Percentiles rank a stretch among this genome's conserved stretches.
phyloP scores from a whole-genome alignment of 2,888 invertebrate genomes.

The Rugalucina vietnamica region DNA sequence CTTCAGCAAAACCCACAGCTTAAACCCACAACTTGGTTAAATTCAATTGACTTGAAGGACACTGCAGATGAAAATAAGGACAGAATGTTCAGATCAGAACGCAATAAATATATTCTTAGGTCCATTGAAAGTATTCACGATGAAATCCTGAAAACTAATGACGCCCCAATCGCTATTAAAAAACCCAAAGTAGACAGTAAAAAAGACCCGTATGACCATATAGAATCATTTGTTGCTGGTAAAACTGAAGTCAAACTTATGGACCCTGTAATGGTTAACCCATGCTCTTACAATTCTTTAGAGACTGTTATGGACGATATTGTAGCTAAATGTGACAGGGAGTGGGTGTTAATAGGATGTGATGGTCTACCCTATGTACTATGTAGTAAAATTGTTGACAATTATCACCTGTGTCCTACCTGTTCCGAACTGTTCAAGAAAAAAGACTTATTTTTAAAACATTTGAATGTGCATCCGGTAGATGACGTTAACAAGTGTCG shows the following conservation, averaged over 20 bases:
- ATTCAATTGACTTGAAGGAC: no score
- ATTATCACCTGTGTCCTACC: background rate
- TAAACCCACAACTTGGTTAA: background rate
- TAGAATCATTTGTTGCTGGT: background rate
- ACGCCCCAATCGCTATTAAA: background rate
- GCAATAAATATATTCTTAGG: background rate
- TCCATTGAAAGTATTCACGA: background rate
- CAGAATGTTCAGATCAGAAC: background rate
- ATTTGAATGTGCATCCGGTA: background rate
- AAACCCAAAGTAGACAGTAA: background rate
- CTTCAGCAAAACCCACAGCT: background rate
- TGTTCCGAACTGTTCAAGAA: background rate
- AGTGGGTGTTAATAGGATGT: background rate
- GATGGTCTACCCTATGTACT: background rate
- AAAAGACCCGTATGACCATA: background rate
- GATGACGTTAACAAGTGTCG: background rate
- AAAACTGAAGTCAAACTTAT: background rate
- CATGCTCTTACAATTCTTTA: no score
- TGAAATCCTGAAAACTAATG: background rate
- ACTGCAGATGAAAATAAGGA: background rate
- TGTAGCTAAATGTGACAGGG: background rate
- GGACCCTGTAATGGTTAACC: background rate
- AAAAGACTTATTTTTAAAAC: background rate
- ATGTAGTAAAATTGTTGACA: background rate
- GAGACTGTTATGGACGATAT: background rate